These are phyloP conservation scores for Helostoma temminkii DNA, from an alignment of 2,797 vertebrate species.

Conservation along the genomic window DNA sequence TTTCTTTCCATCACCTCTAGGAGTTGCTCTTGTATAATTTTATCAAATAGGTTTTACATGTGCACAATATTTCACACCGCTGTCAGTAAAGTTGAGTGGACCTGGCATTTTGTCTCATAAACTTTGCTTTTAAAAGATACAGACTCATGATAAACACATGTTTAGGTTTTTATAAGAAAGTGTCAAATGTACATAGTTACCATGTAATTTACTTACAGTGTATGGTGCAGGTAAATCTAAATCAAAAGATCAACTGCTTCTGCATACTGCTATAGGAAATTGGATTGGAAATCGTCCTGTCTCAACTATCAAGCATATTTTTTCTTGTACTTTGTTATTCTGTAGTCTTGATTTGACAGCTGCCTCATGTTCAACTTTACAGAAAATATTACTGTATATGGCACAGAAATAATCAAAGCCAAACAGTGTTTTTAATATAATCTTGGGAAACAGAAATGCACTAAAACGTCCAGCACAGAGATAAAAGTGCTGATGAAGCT, in stretches of 20 bases:
- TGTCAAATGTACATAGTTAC: neutral
- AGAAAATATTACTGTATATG: slow-evolving; percentile 7
- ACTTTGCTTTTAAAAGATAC: neutral
- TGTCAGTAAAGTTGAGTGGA: neutral
- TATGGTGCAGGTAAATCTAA: neutral
- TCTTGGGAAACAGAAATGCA: slow-evolving; percentile 15
- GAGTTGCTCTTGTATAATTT: slow-evolving; percentile 39
- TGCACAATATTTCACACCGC: neutral
- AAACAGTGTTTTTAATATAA: slow-evolving; percentile 23
- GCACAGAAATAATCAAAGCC: neutral
- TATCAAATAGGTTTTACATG: neutral
- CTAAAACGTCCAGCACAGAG: slow-evolving; percentile 10
- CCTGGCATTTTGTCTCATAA: neutral
- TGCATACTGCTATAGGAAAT: neutral
- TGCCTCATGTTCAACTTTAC: neutral
- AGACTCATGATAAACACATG: neutral
- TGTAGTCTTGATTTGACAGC: neutral
- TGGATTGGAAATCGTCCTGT: neutral
- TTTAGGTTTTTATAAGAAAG: neutral
- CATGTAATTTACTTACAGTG: too few species aligned
- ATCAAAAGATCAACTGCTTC: neutral
- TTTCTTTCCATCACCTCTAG: slow-evolving; percentile 47
- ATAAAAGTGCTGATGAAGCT: slow-evolving; percentile 48
- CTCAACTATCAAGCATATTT: neutral
- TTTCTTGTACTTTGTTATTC: neutral